A percentile compares a stretch with the other conserved stretches of the same genome.
These are phyloP conservation scores for Thalassarche chlororhynchos DNA, from an alignment of 2,113 vertebrate species.

Conservation along the genomic window DNA sequence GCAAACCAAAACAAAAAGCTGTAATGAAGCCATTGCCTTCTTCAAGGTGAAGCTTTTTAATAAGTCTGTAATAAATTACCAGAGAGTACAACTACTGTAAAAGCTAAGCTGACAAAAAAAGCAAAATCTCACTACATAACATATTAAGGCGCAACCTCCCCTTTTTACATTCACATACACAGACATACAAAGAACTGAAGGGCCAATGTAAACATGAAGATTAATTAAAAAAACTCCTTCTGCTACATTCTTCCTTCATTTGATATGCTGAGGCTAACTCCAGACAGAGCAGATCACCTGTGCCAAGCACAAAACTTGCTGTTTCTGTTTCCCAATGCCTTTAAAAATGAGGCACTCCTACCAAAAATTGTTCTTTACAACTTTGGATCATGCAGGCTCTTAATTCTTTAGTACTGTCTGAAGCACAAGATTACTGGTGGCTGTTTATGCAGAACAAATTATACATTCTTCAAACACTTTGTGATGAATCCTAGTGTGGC, in stretches of 20 bases:
- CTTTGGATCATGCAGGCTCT: background rate
- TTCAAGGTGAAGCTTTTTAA: slow-evolving; percentile 9
- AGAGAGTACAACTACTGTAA: background rate
- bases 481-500: background rate
- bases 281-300: background rate
- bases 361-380: background rate
- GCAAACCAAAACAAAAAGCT: background rate
- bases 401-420: background rate
- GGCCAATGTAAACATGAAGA: background rate
- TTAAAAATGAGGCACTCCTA: background rate
- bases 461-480: background rate
- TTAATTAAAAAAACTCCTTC: background rate
- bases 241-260: background rate
- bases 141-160: background rate
- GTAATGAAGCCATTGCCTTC: background rate
- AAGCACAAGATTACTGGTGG: background rate
- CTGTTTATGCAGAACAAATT: background rate
- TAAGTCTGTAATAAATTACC: slow-evolving; percentile 22
- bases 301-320: background rate
- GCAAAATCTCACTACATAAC: background rate
- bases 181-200: background rate
- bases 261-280: background rate
- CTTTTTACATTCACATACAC: background rate
- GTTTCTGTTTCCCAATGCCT: background rate
- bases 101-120: background rate